phyloP scores from a whole-genome alignment of 2,113 vertebrate species.

The Sciurus niger region DNA sequence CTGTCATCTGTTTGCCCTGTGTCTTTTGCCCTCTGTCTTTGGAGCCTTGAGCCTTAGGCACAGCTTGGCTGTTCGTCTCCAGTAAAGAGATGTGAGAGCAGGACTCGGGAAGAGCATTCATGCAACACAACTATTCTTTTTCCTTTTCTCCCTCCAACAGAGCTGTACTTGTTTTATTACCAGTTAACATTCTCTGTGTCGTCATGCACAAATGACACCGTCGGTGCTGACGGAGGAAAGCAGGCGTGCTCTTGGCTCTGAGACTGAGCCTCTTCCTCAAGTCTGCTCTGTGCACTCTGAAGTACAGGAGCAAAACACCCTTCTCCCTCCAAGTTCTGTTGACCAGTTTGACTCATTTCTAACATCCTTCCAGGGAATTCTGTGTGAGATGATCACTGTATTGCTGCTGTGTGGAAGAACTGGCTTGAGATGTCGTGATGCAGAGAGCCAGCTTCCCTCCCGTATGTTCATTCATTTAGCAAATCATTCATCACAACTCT shows the following conservation, averaged over 20 bases:
- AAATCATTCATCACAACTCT: background rate
- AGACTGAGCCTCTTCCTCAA: background rate
- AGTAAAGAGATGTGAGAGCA: background rate
- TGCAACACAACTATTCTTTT: background rate
- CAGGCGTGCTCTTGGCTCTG: background rate
- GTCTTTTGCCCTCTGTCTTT: background rate
- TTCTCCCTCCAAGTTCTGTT: background rate
- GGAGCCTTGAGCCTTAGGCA: background rate
- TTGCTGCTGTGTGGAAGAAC: background rate
- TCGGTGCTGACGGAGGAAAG: accelerated
- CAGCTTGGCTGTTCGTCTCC: background rate
- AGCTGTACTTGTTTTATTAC: background rate
- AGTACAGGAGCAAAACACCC: background rate
- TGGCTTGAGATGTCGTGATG: background rate
- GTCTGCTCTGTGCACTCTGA: background rate
- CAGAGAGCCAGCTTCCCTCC: background rate
- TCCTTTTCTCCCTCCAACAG: background rate
- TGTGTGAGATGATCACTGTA: background rate
- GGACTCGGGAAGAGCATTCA: background rate
- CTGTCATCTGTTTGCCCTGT: background rate
- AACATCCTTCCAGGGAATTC: conserved; percentile 8
- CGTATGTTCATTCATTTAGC: background rate
- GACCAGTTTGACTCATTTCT: background rate
- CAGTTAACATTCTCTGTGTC: background rate
- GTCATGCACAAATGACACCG: accelerated